Evolutionary conservation across 2,113 vertebrate genomes (phyloP), one percentile per base, ranked within the genome.

Genomic region (Laticauda laticaudata): DNA sequence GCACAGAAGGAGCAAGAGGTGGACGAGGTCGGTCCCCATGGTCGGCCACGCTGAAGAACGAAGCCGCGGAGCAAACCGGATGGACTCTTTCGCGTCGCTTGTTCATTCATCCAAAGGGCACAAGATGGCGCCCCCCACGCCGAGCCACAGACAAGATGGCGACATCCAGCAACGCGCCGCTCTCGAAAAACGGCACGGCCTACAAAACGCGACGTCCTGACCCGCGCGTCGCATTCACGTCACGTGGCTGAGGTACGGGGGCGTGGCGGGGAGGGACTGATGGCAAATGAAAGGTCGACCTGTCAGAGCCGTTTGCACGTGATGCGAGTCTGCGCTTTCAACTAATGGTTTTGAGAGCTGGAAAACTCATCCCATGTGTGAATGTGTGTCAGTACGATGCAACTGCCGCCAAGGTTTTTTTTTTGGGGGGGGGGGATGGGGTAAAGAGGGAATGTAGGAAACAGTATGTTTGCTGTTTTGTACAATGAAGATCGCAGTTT

Each of bases 11-110:
- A 98, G 26, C 94, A 97, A 20, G 57, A 94, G 45, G 87, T 92
- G 57, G 59, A n/a, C 54, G 20, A 92, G 29, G 12, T 86, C 59
- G 56, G 48, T 43, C 96, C 95, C 97, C 98, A 98, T 98, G 96
- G 64, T 96, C 23, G 54, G 39, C 95, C 91, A 10, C 87, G 75
- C 57, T 26, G 26, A 61, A 26, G 51, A 56, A 53, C 64, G 64
- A 29, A 20, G 92, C 86, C 87, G 94, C 94, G 93, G 57, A 94
- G 43, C 92, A 91, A 34, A 95, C 94, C 95, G 96, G 95, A 96
- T 96, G 93, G 45, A 51, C 54, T 48, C 93, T 75, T 88, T 26
- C 11, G 45, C 93, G 94, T 95, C 56, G 90, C 95, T 15, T 91
- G 93, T 91, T 95, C 93, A 54, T 18, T 59, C 95, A 96, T 61